Evolutionary conservation across 2,888 invertebrate genomes (phyloP).

Genomic region (Pemphredon lugubris): DNA sequence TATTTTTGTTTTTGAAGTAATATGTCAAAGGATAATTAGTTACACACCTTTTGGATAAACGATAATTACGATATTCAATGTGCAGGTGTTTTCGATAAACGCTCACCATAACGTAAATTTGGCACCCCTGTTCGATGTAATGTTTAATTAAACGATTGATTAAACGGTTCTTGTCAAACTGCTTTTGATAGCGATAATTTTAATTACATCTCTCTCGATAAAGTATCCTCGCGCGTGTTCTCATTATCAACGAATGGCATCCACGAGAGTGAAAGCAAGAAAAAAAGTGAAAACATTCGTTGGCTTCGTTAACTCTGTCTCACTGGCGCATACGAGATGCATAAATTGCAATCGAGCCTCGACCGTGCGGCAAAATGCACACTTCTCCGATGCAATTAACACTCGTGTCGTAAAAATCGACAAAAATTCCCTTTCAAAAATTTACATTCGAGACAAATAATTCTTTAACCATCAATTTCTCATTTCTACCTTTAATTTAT

Average conservation of each 20-base stretch:
- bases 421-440: too few relatives aligned
- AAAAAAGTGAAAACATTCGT: slow-evolving; percentile 52
- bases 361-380: slow-evolving; percentile 18
- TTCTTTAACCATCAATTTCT: too few relatives aligned
- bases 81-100: neutral
- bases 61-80: neutral
- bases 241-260: slow-evolving; percentile 47
- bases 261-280: slow-evolving; percentile 58
- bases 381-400: too few relatives aligned
- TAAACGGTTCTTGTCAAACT: neutral
- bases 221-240: slow-evolving; percentile 20
- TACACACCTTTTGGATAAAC: too few relatives aligned
- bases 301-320: slow-evolving; percentile 38
- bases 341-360: slow-evolving; percentile 25
- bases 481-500: too few relatives aligned
- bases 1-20: too few relatives aligned
- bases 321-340: slow-evolving; percentile 8
- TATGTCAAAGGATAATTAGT: too few relatives aligned
- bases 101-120: too few relatives aligned
- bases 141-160: slow-evolving; percentile 15
- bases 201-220: neutral
- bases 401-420: too few relatives aligned
- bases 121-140: slow-evolving; percentile 13
- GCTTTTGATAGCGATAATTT: neutral
- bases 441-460: too few relatives aligned